Conservation (phyloP, 2,113 vertebrate genomes). For the Pteropus alecto region DNA sequence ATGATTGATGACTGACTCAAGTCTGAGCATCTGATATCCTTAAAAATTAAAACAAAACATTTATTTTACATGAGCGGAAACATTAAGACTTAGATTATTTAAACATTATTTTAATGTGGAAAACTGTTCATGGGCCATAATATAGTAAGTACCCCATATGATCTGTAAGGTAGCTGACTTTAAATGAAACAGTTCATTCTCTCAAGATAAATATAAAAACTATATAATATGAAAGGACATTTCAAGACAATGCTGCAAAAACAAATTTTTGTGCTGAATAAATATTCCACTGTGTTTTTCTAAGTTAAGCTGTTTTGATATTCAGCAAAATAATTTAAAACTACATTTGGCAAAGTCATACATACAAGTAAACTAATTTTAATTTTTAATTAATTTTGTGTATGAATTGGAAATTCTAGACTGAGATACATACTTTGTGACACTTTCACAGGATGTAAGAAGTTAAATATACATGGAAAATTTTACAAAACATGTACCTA, state of each 20-base stretch:
- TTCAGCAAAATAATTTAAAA: conserved; percentile 21
- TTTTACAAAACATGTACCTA: not conserved
- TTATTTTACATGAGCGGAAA: not conserved
- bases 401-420: not conserved
- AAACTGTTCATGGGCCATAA: not conserved
- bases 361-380: not conserved
- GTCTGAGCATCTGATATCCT: not conserved
- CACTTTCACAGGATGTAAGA: not conserved
- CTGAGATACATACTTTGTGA: not conserved
- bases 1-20: not conserved
- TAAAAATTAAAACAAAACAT: not conserved
- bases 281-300: conserved; percentile 34
- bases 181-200: conserved; percentile 9
- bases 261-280: not conserved
- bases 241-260: conserved; percentile 21
- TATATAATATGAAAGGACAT: not conserved
- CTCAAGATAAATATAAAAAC: conserved; percentile 12
- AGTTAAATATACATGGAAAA: not conserved
- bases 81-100: not conserved
- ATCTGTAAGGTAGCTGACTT: not conserved
- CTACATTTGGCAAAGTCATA: not conserved
- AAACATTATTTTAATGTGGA: conserved; percentile 15
- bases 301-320: not conserved
- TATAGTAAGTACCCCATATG: not conserved
- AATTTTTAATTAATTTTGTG: not conserved